Conservation (phyloP, 2,888 invertebrate species). For the Aphidius colemani region DNA sequence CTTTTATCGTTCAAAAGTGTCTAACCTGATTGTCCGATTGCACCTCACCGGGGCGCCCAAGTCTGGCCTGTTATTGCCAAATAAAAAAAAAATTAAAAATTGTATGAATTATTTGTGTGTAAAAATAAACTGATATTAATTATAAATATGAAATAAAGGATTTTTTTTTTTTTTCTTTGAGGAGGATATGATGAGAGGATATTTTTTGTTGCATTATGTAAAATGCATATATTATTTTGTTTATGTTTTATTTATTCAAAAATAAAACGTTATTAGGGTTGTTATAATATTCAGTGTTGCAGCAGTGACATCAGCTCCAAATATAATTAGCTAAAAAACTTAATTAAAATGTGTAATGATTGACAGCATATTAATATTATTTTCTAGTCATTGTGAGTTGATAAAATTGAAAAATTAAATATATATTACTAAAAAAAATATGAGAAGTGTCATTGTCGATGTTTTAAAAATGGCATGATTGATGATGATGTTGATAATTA, state of each 20-base stretch:
- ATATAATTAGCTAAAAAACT: slow-evolving; percentile 36
- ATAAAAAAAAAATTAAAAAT: slow-evolving; percentile 53
- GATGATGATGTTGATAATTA: slow-evolving; percentile 10
- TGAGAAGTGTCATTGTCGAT: slow-evolving; percentile 28
- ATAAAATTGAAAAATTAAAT: slow-evolving; percentile 9
- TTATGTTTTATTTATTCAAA: background rate
- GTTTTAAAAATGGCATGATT: slow-evolving; percentile 31
- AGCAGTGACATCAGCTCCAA: slow-evolving; percentile 36
- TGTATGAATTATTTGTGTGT: slow-evolving; percentile 17
- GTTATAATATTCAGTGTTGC: slow-evolving; percentile 33
- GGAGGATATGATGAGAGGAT: slow-evolving; percentile 27
- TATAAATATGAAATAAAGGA: slow-evolving; percentile 32
- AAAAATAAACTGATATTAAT: slow-evolving; percentile 9
- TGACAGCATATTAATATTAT: slow-evolving; percentile 12
- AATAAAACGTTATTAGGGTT: slow-evolving; percentile 15
- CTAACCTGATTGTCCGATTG: slow-evolving; percentile 74
- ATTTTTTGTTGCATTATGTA: background rate
- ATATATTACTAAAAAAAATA: background rate
- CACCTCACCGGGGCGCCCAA: slow-evolving; percentile 81
- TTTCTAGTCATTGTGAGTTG: slow-evolving; percentile 19
- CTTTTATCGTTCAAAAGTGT: slow-evolving; percentile 30
- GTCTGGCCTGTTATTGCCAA: slow-evolving; percentile 70
- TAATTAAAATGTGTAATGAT: slow-evolving; percentile 9
- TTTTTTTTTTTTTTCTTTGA: slow-evolving; percentile 43
- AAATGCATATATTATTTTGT: background rate